Evolutionary conservation across 2,888 invertebrate genomes (phyloP), one percentile per base, ranked within the genome.

Genomic region (Euzetes globulus): DNA sequence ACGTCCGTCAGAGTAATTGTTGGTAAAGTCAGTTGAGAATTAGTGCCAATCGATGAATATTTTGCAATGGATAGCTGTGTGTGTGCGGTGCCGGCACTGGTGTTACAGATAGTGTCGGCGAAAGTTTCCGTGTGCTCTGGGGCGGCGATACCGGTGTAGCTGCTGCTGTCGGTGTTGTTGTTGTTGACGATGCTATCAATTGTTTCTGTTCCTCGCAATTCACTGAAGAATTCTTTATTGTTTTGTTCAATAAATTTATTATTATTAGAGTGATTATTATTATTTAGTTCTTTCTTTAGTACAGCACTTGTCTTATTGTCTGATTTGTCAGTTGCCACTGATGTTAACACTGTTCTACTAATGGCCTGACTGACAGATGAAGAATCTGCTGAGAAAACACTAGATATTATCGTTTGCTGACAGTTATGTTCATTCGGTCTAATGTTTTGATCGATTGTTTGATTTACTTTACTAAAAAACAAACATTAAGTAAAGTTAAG

Each of bases 1-100:
- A 65, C 33, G 29, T 65, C 65, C 3, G 65, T 65, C 19, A 65
- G 29, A 7, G 65, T 65, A 37, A 65, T 65, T n/a, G 65, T n/a
- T 6, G 65, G 65, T 65, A 65, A 37, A 17, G 65, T 65, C 37
- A 65, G 19, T 37, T 37, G 33, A 65, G 17, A 37, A 19, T 65
- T 37, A 37, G 19, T n/a, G 7, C 37, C 65, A 65, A 65, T n/a
- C 9, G 65, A 65, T 13, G 65, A 29, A 29, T 65, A 65, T 37
- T 65, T 65, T 1, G 65, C 65, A 17, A 65, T 33, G 1, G 52
- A 19, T 52, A 52, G 7, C 52, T 52, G 58, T 27, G 58, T 58
- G 7, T 27, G 29, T 58, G 58, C 22, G 3, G 13, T 7, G 6
- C 22, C 4, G 19, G 9, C 7, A 15, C 50, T n/a, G 50, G 7